Base-by-base conservation (phyloP, 2,113 vertebrate species). In the Hyla sarda region DNA sequence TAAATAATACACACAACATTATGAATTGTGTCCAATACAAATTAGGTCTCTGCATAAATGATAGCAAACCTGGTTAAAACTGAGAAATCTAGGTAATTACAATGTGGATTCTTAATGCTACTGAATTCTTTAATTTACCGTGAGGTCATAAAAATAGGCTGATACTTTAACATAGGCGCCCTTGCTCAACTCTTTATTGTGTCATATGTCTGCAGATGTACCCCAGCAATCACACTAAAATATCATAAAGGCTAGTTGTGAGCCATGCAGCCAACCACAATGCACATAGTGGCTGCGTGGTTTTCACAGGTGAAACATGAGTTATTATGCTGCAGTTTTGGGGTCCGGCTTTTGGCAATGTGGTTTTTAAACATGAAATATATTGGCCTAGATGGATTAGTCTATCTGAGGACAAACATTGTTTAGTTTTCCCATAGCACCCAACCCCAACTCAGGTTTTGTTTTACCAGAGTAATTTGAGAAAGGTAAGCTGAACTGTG, bases 1-100 rank as follows among this genome's bases (percentile, higher is more conserved):
- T 83, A 73, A 72, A 83, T 72, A 48, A 83, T 73, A 23, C 37
- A 54, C 13, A 72, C 81, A 69, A 71, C 21, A 72, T 48, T 83
- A 23, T 12, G 16, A 47, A 50, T 82, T 65, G 37, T 23, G 62
- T 32, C 48, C 45, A 82, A n/a, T 74, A 41, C 41, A 74, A 74
- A 77, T 77, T 1, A 77, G 74, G 47, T 50, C 47, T 28, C 3
- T 54, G 74, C 37, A 48, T 16, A 77, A 77, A 77, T 23, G 5
- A 71, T 21, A 71, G 34, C 19, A 71, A 41, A 41, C 9, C 23
- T 41, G 67, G 67, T 3, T 21, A 71, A 37, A 71, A 23, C 34
- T 11, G 34, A 71, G 67, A 32, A 71, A 71, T 32, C 34, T 32
- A 41, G 34, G 67, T 71, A 71, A 23, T 71, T 71, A 41, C 34